Evolutionary conservation across 2,113 vertebrate species (phyloP), one percentile per base, ranked within the genome.

Genomic region (Rutilus rutilus): DNA sequence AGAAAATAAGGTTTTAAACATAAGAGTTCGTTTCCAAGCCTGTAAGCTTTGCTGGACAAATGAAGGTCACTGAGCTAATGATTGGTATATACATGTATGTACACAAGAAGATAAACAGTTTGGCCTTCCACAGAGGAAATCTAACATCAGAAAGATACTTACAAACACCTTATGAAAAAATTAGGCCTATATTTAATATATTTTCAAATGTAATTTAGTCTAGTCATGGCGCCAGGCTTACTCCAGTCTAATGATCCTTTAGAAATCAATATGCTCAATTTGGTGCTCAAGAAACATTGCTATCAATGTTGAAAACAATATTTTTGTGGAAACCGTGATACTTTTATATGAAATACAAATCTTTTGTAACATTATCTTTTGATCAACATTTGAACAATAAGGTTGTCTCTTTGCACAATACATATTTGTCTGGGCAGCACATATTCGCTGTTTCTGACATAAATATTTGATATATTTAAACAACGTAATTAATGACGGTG

Each of bases 11-110:
- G 6, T 9, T 52, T 76, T 39, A 45, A n/a, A n/a, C 7, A 47
- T 42, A 15, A 27, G 42, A 47, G 25, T 67, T 42, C 10, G 42
- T 42, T 10, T 65, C 19, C 19, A 27, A 52, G 62, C 25, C 9
- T 82, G 19, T 50, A 4, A 36, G 21, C 64, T 52, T 67, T 50
- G 19, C 10, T 50, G 25, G 62, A 67, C 79, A 82, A 65, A 69
- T 52, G 27, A 67, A 52, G 45, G 79, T 67, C 42, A 50, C 5
- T 69, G 45, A 69, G 78, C 19, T 82, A n/a, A 36, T 69, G 80
- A 82, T n/a, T 69, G 67, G 17, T 27, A 52, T 69, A 83, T 57
- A 39, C 39, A 39, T 42, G 42, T 42, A 57, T 59, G 27, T 57
- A 73, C 47, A 59, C 33, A 74, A 59, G 14, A 73, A 59, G 14